Percentiles rank a stretch among this genome's conserved stretches.
Conservation (phyloP, 2,113 vertebrate species). For the Neolamprologus hecqui region DNA sequence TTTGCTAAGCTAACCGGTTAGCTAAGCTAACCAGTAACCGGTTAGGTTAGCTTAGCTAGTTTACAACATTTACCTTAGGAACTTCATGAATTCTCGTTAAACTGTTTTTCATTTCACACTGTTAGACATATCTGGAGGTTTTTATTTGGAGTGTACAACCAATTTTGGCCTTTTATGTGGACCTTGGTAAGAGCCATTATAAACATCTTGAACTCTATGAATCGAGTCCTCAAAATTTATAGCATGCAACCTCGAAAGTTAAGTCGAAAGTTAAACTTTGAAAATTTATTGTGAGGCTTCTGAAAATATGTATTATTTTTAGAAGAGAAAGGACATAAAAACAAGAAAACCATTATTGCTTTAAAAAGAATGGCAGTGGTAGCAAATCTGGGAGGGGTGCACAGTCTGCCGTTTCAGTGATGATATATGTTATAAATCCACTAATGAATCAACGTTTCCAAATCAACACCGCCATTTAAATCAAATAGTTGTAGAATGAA, state of each 20-base stretch:
- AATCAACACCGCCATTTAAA: constrained; percentile 29
- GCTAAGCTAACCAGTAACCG: background rate
- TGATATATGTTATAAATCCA: constrained; percentile 20
- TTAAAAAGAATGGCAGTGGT: background rate
- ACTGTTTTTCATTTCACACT: background rate
- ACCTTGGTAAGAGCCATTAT: background rate
- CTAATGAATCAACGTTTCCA: constrained; percentile 59
- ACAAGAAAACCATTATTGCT: background rate
- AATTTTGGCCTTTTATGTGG: background rate
- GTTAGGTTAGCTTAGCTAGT: background rate
- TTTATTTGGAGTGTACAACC: background rate
- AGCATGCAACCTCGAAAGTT: background rate
- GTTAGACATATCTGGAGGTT: background rate
- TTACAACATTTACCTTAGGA: background rate
- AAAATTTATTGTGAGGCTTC: background rate
- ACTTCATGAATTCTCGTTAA: background rate
- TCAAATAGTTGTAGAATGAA: constrained; percentile 23
- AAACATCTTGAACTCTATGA: background rate
- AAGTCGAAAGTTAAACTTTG: background rate
- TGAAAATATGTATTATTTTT: background rate
- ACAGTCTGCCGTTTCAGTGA: background rate
- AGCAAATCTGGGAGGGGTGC: background rate
- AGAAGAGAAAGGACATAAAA: background rate
- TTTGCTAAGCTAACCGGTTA: background rate
- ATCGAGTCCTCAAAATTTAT: background rate